Evolutionary conservation across 1,140 invertebrate species (phyloP), one percentile per base, ranked within the genome.

Genomic region (Ooceraea biroi): DNA sequence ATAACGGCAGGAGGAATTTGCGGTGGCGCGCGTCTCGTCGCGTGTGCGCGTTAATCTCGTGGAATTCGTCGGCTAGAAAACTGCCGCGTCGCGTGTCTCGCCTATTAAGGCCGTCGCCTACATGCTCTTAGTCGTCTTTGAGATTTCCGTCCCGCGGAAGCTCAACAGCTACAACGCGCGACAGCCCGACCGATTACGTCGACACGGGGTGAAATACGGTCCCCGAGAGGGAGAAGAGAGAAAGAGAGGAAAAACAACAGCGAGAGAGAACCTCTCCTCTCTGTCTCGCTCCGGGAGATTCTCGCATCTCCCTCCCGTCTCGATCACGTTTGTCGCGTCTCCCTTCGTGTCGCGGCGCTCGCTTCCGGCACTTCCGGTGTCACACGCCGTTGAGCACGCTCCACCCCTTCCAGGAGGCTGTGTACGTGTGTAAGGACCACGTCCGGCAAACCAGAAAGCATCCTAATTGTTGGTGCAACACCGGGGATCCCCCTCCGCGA

Each of bases 321-420:
- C 87, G 85, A 83, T 84, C 65, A 41, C 65, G 77, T 80, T 50
- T 74, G 41, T 72, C 65, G 80, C 27, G 82, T 55, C 27, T 19
- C 68, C 63, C 55, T 86, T 88, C 74, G 80, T 77, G 46, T 77
- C 88, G 83, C 83, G 86, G 89, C 63, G 85, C 86, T 89, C 77
- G 87, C 91, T 93, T 93, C 90, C 92, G 91, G 80, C 87, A 80
- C 92, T 94, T 94, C 94, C 94, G 93, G 94, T 94, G 92, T 94
- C 94, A 94, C 94, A 94, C 93, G 94, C 93, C 91, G 93, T 94
- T 94, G 92, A 94, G 91, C 94, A 94, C 94, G 93, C 90, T 92
- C 89, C 83, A 88, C 63, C 86, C 85, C 78, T 65, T 72, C 63
- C 60, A 72, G 52, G 12, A 65, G 69, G 52, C 36, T 19, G 48